These are phyloP conservation scores for Istiophorus platypterus DNA, from an alignment of 2,113 vertebrate genomes.

Conservation along the genomic window DNA sequence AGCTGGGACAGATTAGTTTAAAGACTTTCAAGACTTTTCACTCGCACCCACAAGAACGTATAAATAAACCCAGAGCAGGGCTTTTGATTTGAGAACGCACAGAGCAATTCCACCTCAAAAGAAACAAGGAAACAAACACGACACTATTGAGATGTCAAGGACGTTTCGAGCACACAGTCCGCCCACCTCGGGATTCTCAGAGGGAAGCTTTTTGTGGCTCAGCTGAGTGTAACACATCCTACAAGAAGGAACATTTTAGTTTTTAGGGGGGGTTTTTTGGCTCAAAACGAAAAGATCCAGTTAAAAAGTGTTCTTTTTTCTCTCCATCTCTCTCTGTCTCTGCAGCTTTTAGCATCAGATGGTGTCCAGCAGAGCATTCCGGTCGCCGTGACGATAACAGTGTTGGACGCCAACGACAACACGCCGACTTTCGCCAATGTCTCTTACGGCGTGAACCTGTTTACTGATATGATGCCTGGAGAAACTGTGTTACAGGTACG, in stretches of 20 bases:
- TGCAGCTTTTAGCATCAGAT: slow-evolving; percentile 93
- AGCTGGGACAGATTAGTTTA: not conserved
- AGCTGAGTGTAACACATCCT: not conserved
- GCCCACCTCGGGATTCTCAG: slow-evolving; percentile 18
- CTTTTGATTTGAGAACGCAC: slow-evolving; percentile 16
- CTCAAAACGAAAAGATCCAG: not conserved
- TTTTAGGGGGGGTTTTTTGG: not conserved
- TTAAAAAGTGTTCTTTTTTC: not conserved
- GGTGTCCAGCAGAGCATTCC: slow-evolving; percentile 93
- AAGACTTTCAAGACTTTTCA: slow-evolving; percentile 9
- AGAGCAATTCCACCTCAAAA: slow-evolving; percentile 17
- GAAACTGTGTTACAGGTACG: slow-evolving; percentile 90
- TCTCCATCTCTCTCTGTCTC: slow-evolving; percentile 5
- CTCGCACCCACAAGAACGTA: not conserved
- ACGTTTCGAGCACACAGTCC: not conserved
- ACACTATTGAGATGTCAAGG: slow-evolving; percentile 38
- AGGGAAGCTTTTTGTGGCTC: slow-evolving; percentile 18
- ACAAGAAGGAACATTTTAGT: not conserved
- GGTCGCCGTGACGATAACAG: slow-evolving; percentile 89
- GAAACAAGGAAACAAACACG: slow-evolving; percentile 31
- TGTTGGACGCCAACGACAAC: slow-evolving; percentile 98
- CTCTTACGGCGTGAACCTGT: slow-evolving; percentile 92
- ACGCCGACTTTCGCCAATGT: slow-evolving; percentile 93
- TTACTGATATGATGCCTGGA: slow-evolving; percentile 91
- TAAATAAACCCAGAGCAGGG: slow-evolving; percentile 24